Conservation (phyloP, 2,888 invertebrate species). For the Nebria brevicollis region DNA sequence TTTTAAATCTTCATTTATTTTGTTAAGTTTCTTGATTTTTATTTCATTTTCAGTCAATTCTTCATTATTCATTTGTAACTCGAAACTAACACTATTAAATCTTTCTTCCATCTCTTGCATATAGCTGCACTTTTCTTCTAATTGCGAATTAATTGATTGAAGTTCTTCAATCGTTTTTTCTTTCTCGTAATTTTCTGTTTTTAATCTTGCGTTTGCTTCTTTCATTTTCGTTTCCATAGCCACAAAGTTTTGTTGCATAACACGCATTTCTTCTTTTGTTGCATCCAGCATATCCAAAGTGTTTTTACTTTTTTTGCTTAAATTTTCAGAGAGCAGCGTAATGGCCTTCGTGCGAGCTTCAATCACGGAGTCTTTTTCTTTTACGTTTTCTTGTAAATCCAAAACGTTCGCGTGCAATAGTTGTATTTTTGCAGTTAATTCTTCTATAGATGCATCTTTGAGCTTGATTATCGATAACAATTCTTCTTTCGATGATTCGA, state of each 20-base stretch:
- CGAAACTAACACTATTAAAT: conserved; percentile 13
- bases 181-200: conserved; percentile 67
- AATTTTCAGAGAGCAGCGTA: conserved; percentile 78
- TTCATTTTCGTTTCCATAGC: conserved; percentile 77
- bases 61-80: conserved; percentile 40
- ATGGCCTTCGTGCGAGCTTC: conserved; percentile 83
- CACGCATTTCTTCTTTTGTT: conserved; percentile 81
- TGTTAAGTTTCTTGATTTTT: conserved; percentile 55
- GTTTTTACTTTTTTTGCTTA: conserved; percentile 76
- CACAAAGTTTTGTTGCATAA: conserved; percentile 82
- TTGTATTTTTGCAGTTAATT: conserved; percentile 75
- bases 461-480: conserved; percentile 64
- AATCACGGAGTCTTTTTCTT: conserved; percentile 85
- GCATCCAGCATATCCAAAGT: conserved; percentile 80
- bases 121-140: conserved; percentile 29
- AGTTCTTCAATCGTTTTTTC: conserved; percentile 67
- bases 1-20: conserved; percentile 39
- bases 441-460: conserved; percentile 72
- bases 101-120: conserved; percentile 43
- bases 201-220: conserved; percentile 70
- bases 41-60: conserved; percentile 52
- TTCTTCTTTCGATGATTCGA: conserved; percentile 59
- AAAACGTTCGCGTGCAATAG: conserved; percentile 80
- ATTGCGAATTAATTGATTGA: conserved; percentile 66
- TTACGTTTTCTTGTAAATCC: conserved; percentile 84